Conservation (phyloP, 1,140 invertebrate genomes). For the Drosophila jambulina region DNA sequence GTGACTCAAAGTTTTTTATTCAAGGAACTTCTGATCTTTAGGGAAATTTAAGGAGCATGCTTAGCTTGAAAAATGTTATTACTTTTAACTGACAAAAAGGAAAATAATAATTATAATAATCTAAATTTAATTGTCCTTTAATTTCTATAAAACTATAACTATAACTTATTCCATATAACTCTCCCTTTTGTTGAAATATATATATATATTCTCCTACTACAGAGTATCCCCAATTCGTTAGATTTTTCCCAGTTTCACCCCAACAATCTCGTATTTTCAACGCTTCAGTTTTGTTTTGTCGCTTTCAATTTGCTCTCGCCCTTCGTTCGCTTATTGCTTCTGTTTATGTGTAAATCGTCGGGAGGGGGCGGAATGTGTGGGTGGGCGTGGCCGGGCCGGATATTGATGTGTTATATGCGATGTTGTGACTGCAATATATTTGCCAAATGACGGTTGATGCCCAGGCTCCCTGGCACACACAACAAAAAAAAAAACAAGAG, state of each 20-base stretch:
- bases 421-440: constrained; percentile 62
- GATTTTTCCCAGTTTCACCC: not conserved
- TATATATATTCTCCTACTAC: no score
- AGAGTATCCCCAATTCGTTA: not conserved
- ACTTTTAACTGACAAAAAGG: no score
- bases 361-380: constrained; percentile 8
- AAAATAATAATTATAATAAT: no score
- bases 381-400: constrained; percentile 31
- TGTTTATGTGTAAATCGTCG: constrained; percentile 35
- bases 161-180: no score
- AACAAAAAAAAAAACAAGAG: not conserved
- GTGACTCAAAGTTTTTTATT: not conserved
- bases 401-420: constrained; percentile 59
- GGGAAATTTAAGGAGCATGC: not conserved
- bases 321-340: constrained; percentile 44
- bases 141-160: no score
- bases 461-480: constrained; percentile 9
- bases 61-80: not conserved
- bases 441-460: constrained; percentile 62
- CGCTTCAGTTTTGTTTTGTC: constrained; percentile 65
- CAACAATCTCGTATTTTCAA: constrained; percentile 18
- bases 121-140: no score
- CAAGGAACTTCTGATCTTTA: no score
- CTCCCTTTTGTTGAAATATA: no score
- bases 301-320: constrained; percentile 69